Percentiles rank a stretch among this genome's conserved stretches.
These are phyloP conservation scores for Caenorhabditis sp. DNA, from an alignment of 2,888 invertebrate species.

Conservation along the genomic window DNA sequence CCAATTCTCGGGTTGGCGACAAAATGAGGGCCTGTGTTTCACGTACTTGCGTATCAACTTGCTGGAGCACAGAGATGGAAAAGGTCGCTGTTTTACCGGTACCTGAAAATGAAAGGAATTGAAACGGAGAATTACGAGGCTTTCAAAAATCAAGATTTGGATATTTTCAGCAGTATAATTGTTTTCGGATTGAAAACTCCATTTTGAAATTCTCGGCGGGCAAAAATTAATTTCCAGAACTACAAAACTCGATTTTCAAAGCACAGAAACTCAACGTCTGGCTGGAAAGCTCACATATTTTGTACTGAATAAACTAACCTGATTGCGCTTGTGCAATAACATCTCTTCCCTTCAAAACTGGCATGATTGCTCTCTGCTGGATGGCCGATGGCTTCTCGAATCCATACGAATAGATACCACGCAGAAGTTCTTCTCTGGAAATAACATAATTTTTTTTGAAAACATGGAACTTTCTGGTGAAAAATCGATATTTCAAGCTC, in stretches of 20 bases:
- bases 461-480: too few relatives aligned
- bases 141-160: too few relatives aligned
- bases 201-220: too few relatives aligned
- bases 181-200: too few relatives aligned
- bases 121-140: neutral
- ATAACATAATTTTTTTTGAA: neutral
- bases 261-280: too few relatives aligned
- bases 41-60: conserved; percentile 87
- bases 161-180: too few relatives aligned
- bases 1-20: conserved; percentile 95
- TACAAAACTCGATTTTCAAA: too few relatives aligned
- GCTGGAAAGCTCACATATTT: too few relatives aligned
- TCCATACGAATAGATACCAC: conserved; percentile 97
- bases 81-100: conserved; percentile 99
- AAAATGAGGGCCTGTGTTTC: conserved; percentile 85
- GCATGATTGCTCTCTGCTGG: conserved; percentile 93
- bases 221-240: too few relatives aligned
- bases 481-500: neutral
- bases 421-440: conserved; percentile 83
- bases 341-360: conserved; percentile 94
- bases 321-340: conserved; percentile 86
- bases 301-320: conserved; percentile 3
- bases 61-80: conserved; percentile 92
- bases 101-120: conserved; percentile 72
- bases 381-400: conserved; percentile 99